phyloP scores from a whole-genome alignment of 2,888 invertebrate genomes.

The Chouioia cunea region DNA sequence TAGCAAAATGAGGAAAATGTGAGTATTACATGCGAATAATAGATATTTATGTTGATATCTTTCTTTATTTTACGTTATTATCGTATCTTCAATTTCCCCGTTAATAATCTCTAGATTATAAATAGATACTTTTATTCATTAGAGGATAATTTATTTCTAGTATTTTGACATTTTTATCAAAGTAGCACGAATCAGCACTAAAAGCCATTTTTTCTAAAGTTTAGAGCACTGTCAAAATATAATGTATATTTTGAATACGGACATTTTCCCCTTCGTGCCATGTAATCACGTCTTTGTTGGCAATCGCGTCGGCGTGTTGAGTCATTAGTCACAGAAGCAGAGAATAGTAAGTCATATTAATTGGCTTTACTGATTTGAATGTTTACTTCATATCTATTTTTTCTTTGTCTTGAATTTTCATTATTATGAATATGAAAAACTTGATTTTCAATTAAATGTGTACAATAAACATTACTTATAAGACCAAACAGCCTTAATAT shows the following conservation, averaged over 20 bases:
- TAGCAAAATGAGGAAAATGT: conserved; percentile 26
- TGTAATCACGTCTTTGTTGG: conserved; percentile 42
- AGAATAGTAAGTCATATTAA: too few species aligned
- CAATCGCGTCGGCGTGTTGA: conserved; percentile 17
- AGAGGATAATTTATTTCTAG: too few species aligned
- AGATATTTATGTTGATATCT: conserved; percentile 21
- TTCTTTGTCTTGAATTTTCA: too few species aligned
- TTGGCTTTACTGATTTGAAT: too few species aligned
- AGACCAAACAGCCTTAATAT: conserved; percentile 37
- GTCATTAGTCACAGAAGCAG: background rate
- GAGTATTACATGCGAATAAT: conserved; percentile 30
- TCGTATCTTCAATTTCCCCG: background rate
- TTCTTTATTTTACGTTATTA: conserved; percentile 33
- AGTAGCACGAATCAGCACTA: background rate
- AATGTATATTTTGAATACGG: conserved; percentile 37
- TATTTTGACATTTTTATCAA: too few species aligned
- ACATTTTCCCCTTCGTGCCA: conserved; percentile 43
- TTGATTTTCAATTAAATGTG: conserved; percentile 33
- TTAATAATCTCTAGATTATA: too few species aligned
- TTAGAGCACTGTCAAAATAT: conserved; percentile 11
- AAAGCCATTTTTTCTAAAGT: background rate
- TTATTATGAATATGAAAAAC: conserved; percentile 23
- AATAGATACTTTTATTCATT: too few species aligned
- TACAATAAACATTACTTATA: conserved; percentile 27
- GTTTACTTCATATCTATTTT: too few species aligned